Base-by-base conservation (phyloP, 92 coral and sea anemone genomes). In the Zoanthus sociatus region DNA sequence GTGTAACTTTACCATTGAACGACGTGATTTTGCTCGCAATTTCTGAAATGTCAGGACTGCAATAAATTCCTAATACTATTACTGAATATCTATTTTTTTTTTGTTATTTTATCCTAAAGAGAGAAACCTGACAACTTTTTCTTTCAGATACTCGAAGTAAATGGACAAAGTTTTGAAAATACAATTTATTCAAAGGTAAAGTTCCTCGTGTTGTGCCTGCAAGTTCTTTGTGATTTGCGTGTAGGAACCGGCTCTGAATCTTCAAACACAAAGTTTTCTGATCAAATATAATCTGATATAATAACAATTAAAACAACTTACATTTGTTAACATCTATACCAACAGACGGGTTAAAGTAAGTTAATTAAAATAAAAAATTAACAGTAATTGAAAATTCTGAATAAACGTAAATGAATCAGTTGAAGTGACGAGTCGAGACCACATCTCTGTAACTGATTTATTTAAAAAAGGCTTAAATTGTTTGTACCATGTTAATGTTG, bases 71-170 rank as follows among this genome's bases (percentile, higher is more conserved):
- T 33, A 33, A 33, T 33, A 33, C 42, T 33, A 1, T 33, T 33
- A 33, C 42, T 33, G 42, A 33, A 33, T n/a, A 33, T 33, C 3
- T 33, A 1, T 1, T 33, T 33, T 33, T 33, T 1, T 33, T 1
- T 33, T 33, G 5, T 1, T 50, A 50, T 10, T 10, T 7, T 50
- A 50, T 3, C 12, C 9, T 50, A 50, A 10, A 50, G 8, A 50
- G 54, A 50, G 54, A 50, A 50, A 50, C 54, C 12, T 50, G 8
- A 50, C 54, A 32, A 30, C 26, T 66, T 47, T 15, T 66, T 13
- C 63, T 32, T 44, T 45, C 51, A 81, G 85, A 81, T 81, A 58
- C 85, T 81, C 21, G 75, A 81, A 81, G 85, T 81, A 45, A 81
- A 81, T 68, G 85, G 75, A 46, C 75, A 81, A 44, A 81, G 73